A percentile compares a stretch with the other conserved stretches of the same genome.
phyloP scores from a whole-genome alignment of 2,888 invertebrate genomes.

The Cancer borealis region DNA sequence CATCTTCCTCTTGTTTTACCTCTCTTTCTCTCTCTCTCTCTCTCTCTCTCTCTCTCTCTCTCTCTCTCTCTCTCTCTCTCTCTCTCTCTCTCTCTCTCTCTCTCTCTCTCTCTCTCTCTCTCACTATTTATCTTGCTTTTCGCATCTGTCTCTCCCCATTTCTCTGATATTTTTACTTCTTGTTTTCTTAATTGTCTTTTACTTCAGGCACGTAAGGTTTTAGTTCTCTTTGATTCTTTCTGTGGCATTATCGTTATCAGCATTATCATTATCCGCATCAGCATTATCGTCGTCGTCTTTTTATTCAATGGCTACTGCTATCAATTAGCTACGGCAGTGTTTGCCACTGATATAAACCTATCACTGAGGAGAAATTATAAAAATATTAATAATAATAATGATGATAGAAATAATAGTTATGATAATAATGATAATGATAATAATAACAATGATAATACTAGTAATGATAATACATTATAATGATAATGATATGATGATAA shows the following conservation, averaged over 20 bases:
- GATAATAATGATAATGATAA: neutral
- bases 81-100: neutral
- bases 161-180: neutral
- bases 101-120: neutral
- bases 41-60: slow-evolving; percentile 1
- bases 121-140: neutral
- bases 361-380: neutral
- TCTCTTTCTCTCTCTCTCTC: neutral
- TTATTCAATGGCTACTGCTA: neutral
- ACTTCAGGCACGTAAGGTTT: neutral
- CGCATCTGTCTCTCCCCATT: neutral
- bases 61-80: neutral
- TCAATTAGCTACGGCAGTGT: no score
- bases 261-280: neutral
- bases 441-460: neutral
- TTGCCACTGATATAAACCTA: neutral
- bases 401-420: neutral
- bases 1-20: neutral
- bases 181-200: neutral
- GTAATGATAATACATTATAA: no score
- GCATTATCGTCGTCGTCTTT: neutral
- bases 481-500: no score
- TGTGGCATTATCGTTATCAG: neutral
- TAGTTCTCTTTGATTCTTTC: neutral
- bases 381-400: neutral